A percentile compares a stretch with the other conserved stretches of the same genome.
These are phyloP conservation scores for Athalia rosae DNA, from an alignment of 2,888 invertebrate species.

Conservation along the genomic window DNA sequence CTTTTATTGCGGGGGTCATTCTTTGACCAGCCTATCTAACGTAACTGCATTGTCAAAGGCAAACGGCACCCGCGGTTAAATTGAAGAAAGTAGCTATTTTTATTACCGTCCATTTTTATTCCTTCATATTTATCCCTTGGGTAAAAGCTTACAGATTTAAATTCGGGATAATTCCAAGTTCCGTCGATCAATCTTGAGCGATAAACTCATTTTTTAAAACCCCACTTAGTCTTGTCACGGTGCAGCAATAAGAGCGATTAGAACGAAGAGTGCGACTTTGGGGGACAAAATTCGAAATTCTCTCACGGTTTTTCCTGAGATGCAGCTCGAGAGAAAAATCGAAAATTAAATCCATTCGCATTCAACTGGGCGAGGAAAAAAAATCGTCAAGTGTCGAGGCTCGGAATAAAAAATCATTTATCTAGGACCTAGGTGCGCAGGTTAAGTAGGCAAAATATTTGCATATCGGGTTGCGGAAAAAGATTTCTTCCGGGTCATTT, in stretches of 20 bases:
- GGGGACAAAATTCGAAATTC: conserved; percentile 13
- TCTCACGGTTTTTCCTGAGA: conserved; percentile 16
- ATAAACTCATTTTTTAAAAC: conserved; percentile 6
- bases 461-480: conserved; percentile 70
- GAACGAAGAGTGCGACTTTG: no score
- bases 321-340: conserved; percentile 21
- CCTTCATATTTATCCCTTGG: background rate
- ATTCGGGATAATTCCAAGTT: background rate
- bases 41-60: conserved; percentile 34
- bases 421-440: conserved; percentile 1
- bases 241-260: no score
- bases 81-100: conserved; percentile 29
- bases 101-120: background rate
- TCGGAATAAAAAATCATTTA: conserved; percentile 23
- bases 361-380: background rate
- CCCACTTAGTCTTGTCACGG: conserved; percentile 7
- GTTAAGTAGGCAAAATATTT: conserved; percentile 70
- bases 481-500: conserved; percentile 40
- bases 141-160: background rate
- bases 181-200: conserved; percentile 14
- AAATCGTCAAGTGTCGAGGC: conserved; percentile 32
- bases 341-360: conserved; percentile 40
- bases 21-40: conserved; percentile 29
- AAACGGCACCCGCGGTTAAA: conserved; percentile 28
- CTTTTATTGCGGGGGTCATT: conserved; percentile 39